Percentiles rank a stretch among this genome's conserved stretches.
phyloP scores from a whole-genome alignment of 1,140 invertebrate species.

The Drosophila jambulina region DNA sequence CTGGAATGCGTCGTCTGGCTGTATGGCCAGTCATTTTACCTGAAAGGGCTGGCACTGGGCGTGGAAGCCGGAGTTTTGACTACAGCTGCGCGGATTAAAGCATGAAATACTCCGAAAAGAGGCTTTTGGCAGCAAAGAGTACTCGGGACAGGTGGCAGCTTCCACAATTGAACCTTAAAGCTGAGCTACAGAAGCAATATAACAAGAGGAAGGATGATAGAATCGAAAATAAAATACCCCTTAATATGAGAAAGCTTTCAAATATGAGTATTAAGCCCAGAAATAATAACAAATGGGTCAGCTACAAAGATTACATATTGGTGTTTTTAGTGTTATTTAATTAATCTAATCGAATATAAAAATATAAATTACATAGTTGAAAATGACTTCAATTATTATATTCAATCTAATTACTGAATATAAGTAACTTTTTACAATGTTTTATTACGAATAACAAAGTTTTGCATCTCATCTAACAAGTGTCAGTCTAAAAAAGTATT shows the following conservation, averaged over 20 bases:
- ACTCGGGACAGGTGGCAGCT: slow-evolving; percentile 33
- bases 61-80: slow-evolving; percentile 53
- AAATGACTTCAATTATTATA: too few relatives aligned
- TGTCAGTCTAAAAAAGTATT: not conserved
- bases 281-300: not conserved
- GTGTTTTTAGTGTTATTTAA: too few relatives aligned
- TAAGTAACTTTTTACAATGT: not conserved
- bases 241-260: not conserved
- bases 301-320: too few relatives aligned
- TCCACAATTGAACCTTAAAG: slow-evolving; percentile 33
- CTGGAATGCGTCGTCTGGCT: slow-evolving; percentile 57
- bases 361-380: too few relatives aligned
- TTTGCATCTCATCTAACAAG: not conserved
- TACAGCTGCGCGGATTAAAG: slow-evolving; percentile 78
- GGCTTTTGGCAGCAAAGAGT: slow-evolving; percentile 60
- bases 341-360: too few relatives aligned
- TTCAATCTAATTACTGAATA: too few relatives aligned
- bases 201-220: too few relatives aligned
- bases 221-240: slow-evolving; percentile 1
- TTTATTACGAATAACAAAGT: not conserved
- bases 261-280: not conserved
- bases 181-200: not conserved
- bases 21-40: slow-evolving; percentile 65
- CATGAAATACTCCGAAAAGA: slow-evolving; percentile 65
- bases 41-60: slow-evolving; percentile 11